Evolutionary conservation across 2,888 invertebrate genomes (phyloP).

Genomic region (Phragmatobia fuliginosa): DNA sequence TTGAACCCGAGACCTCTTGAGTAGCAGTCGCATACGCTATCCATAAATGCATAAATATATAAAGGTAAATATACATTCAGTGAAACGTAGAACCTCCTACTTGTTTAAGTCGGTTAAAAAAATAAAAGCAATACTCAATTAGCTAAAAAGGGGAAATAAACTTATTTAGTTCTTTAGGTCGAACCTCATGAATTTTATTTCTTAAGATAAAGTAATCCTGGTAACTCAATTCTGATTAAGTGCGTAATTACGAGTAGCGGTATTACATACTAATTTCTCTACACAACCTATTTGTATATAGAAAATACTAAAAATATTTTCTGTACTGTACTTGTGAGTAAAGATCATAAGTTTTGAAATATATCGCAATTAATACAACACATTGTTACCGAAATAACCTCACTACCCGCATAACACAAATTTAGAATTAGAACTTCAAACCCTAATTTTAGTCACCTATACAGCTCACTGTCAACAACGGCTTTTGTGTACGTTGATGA

Average conservation of each 20-base stretch:
- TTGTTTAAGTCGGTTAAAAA: too few relatives aligned
- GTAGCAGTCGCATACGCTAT: too few relatives aligned
- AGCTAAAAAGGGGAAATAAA: too few relatives aligned
- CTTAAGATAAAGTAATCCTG: neutral
- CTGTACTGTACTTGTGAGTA: slow-evolving; percentile 22
- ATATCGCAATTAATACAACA: slow-evolving; percentile 41
- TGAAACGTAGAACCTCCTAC: too few relatives aligned
- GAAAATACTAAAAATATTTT: neutral
- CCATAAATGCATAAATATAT: too few relatives aligned
- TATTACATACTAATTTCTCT: neutral
- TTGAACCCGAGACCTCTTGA: too few relatives aligned
- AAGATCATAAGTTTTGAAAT: slow-evolving; percentile 45
- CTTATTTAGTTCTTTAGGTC: too few relatives aligned
- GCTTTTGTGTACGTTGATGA: slow-evolving; percentile 26
- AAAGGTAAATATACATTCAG: too few relatives aligned
- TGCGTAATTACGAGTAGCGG: neutral
- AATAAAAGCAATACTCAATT: too few relatives aligned
- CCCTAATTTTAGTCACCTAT: slow-evolving; percentile 31
- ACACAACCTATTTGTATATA: neutral
- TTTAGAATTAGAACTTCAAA: slow-evolving; percentile 23
- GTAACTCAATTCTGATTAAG: neutral
- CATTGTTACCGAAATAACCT: slow-evolving; percentile 45
- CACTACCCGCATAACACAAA: slow-evolving; percentile 34
- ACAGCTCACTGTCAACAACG: slow-evolving; percentile 35
- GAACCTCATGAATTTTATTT: neutral